Conservation (phyloP, 2,797 vertebrate genomes). For the Eremophila alpestris region DNA sequence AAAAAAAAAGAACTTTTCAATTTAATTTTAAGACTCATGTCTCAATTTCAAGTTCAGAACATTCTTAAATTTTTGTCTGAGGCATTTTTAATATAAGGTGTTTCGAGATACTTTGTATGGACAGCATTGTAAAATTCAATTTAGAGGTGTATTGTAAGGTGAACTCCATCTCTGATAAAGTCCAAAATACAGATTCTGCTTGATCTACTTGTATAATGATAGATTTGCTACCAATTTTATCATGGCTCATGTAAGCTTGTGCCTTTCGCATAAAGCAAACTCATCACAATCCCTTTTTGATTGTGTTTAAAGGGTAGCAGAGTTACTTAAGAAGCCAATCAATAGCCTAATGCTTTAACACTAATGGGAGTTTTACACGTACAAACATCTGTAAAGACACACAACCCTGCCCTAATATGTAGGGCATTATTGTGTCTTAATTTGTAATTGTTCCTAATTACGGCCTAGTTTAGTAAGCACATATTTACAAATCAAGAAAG, state of each 20-base stretch:
- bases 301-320: not conserved
- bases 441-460: not conserved
- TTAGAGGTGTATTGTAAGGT: not conserved
- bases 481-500: not conserved
- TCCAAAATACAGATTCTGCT: not conserved
- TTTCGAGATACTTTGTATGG: not conserved
- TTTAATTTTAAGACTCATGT: not conserved
- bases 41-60: not conserved
- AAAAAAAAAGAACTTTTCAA: not conserved
- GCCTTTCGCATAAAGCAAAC: not conserved
- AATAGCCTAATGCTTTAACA: not conserved
- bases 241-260: not conserved
- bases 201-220: not conserved
- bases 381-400: not conserved
- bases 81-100: not conserved
- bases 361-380: not conserved
- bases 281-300: not conserved
- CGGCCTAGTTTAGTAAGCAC: not conserved
- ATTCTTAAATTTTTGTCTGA: not conserved
- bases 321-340: not conserved
- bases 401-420: accelerated
- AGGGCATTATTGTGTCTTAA: not conserved
- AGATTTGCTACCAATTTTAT: not conserved
- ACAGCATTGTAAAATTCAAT: not conserved
- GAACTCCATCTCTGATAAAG: not conserved